phyloP scores from a whole-genome alignment of 2,113 vertebrate genomes.

The Scomber scombrus region DNA sequence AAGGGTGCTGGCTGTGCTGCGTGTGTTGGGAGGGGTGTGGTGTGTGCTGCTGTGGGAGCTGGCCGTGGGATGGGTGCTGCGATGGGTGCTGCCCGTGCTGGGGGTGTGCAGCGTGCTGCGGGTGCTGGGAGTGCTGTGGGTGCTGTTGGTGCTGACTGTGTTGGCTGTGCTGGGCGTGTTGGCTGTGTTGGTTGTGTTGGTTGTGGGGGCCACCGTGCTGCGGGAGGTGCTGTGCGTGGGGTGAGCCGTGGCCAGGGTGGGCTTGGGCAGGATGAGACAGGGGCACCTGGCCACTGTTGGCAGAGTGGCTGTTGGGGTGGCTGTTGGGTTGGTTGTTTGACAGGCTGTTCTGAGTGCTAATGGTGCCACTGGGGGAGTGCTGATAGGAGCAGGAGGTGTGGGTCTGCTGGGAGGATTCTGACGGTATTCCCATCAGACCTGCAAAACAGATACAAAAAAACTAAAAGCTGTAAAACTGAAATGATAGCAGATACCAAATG shows the following conservation, averaged over 20 bases:
- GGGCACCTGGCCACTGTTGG: conserved; percentile 88
- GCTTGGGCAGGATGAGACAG: conserved; percentile 88
- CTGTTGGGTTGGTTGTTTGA: conserved; percentile 85
- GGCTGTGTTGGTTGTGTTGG: conserved; percentile 77
- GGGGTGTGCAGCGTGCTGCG: conserved; percentile 70
- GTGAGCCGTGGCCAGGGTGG: conserved; percentile 83
- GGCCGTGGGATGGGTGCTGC: conserved; percentile 77
- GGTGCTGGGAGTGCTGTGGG: conserved; percentile 69
- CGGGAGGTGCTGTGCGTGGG: conserved; percentile 84
- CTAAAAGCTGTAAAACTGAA: not conserved
- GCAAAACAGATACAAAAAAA: conserved; percentile 56
- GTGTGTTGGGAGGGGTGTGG: conserved; percentile 81
- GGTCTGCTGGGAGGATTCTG: conserved; percentile 90
- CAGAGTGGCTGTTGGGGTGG: conserved; percentile 87
- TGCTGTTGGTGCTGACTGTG: conserved; percentile 80
- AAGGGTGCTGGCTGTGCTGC: conserved; percentile 83
- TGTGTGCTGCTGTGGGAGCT: conserved; percentile 80
- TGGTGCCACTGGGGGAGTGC: conserved; percentile 90
- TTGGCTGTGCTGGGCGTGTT: conserved; percentile 79
- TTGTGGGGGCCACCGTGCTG: conserved; percentile 76
- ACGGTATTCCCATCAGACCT: conserved; percentile 91
- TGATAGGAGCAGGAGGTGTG: conserved; percentile 96
- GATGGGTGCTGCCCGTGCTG: conserved; percentile 82
- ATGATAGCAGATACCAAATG: not conserved
- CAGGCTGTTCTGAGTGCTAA: conserved; percentile 86